Percentiles rank a stretch among this genome's conserved stretches.
These are phyloP conservation scores for Peromyscus melanophrys DNA, from an alignment of 2,797 vertebrate species.

Conservation along the genomic window DNA sequence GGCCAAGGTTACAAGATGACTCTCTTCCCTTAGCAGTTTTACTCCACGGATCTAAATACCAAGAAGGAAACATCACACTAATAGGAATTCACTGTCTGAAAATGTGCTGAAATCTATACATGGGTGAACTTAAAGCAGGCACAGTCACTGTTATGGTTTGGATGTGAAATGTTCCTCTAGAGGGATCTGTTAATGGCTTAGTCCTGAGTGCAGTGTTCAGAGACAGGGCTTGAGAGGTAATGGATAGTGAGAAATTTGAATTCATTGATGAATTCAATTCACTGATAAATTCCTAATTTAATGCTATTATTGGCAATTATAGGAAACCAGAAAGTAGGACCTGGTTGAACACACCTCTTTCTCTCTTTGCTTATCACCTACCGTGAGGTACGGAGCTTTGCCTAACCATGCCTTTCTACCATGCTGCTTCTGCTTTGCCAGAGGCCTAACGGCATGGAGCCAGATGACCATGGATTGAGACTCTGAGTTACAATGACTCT, in stretches of 20 bases:
- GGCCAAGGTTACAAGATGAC: not conserved
- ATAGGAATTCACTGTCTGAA: not conserved
- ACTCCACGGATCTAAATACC: not conserved
- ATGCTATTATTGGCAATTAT: not conserved
- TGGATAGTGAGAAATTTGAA: not conserved
- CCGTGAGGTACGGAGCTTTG: not conserved
- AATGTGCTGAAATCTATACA: not conserved
- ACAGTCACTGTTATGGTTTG: not conserved
- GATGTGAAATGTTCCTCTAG: not conserved
- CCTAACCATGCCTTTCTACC: not conserved
- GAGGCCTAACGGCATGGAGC: not conserved
- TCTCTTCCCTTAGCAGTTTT: not conserved
- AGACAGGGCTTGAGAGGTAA: not conserved
- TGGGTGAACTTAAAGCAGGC: not conserved
- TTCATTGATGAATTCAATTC: not conserved
- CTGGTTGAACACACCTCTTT: not conserved
- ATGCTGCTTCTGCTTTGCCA: not conserved
- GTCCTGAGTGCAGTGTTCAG: not conserved
- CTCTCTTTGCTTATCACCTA: not conserved
- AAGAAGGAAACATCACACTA: slow-evolving; percentile 14
- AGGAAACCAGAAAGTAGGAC: not conserved
- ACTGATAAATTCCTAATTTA: not conserved
- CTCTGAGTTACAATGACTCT: not conserved
- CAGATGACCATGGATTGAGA: not conserved
- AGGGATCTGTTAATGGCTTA: not conserved